Evolutionary conservation across 2,113 vertebrate species (phyloP), one percentile per base, ranked within the genome.

Genomic region (Oceanodroma tethys): DNA sequence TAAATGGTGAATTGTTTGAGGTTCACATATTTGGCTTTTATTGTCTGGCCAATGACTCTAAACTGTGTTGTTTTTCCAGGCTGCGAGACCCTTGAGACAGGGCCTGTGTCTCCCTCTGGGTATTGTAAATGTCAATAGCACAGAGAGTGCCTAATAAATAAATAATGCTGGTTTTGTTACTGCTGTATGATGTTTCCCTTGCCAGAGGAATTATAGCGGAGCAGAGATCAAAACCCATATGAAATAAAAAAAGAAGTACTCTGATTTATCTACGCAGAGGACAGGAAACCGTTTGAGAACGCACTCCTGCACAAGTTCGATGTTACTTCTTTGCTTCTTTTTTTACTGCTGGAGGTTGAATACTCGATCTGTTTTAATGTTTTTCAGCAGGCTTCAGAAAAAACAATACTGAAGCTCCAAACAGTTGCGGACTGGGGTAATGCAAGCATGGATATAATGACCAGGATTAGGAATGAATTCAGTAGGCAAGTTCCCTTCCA

Each of bases 91-190:
- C 80, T 55, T 81, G 88, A 86, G 84, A 65, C 40, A 76, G 60
- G 9, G 27, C 52, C 68, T 88, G 3, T 72, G 27, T 75, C 40
- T 89, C 62, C 62, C 73, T 89, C 40, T 0, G 32, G 48, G 88
- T 71, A 17, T 71, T 81, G 43, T 91, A 92, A 96, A 96, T 85
- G 94, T 92, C 97, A 95, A 7, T 96, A 83, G 93, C 86, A 65
- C 52, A 87, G 52, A 71, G 23, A 45, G 48, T 13, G 40, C 70
- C 72, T 80, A 81, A 81, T 92, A 93, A 95, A 92, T 96, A 87
- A 95, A 92, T 94, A 93, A 97, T 80, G 50, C 83, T 52, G 65
- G 27, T 9, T 93, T 87, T 94, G 48, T 92, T 91, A 52, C 65
- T 75, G 76, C 59, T 50, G 10, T 81, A 55, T 88, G 75, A 71